These are phyloP conservation scores for Zhengitettix transpicula DNA, from an alignment of 2,888 invertebrate genomes.

Conservation along the genomic window DNA sequence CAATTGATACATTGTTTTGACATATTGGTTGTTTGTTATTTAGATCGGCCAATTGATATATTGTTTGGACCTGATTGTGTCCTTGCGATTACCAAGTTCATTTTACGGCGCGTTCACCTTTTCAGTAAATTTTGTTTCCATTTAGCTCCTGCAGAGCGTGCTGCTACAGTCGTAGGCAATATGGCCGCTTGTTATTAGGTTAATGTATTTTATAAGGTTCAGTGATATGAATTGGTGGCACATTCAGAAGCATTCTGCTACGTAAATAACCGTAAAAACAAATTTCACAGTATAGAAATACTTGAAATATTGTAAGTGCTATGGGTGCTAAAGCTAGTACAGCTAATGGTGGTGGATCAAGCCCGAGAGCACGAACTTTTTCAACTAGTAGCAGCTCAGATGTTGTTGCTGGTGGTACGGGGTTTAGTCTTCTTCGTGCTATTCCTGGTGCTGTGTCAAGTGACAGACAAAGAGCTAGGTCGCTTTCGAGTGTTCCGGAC, in stretches of 20 bases:
- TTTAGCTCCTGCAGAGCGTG: not conserved
- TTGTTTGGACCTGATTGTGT: no score
- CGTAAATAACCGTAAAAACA: conserved; percentile 1
- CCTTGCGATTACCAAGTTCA: no score
- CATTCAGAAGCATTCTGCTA: conserved; percentile 3
- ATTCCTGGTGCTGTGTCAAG: conserved; percentile 50
- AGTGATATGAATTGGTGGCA: conserved; percentile 13
- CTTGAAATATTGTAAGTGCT: not conserved
- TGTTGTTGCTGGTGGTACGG: conserved; percentile 30
- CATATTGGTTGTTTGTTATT: no score
- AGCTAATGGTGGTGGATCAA: conserved; percentile 50
- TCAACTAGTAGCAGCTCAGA: conserved; percentile 55
- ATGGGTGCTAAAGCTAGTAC: conserved; percentile 81
- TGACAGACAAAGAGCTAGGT: conserved; percentile 67
- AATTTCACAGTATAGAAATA: not conserved
- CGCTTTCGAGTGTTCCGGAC: conserved; percentile 69
- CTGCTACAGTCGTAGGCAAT: conserved; percentile 22
- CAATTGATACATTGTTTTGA: no score
- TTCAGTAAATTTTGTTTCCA: no score
- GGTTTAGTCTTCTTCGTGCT: conserved; percentile 51
- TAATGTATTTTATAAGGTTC: conserved; percentile 23
- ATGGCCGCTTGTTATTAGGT: conserved; percentile 33
- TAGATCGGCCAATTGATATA: no score
- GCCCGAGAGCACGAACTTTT: conserved; percentile 57
- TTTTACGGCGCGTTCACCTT: no score